Evolutionary conservation across 2,888 invertebrate genomes (phyloP).

Genomic region (Serripes groenlandicus): DNA sequence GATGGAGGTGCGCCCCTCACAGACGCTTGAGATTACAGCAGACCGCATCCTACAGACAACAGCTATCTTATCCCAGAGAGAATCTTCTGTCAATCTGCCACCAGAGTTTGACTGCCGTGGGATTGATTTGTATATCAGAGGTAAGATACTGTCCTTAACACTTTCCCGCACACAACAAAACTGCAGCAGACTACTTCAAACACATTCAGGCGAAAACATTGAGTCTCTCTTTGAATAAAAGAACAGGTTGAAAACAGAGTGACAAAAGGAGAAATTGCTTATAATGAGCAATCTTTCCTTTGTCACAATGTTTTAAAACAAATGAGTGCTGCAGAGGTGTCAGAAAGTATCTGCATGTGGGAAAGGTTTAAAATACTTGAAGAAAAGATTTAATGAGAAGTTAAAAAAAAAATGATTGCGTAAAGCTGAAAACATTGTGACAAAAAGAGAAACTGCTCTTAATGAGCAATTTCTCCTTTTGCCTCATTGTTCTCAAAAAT

Average conservation of each 20-base stretch:
- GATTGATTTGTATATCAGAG: slow-evolving; percentile 77
- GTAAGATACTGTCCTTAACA: slow-evolving; percentile 41
- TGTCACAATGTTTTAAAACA: too few relatives aligned
- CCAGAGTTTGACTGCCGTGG: slow-evolving; percentile 72
- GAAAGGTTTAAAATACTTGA: too few relatives aligned
- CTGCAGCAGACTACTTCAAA: too few relatives aligned
- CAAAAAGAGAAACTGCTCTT: neutral
- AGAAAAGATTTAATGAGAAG: too few relatives aligned
- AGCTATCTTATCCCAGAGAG: slow-evolving; percentile 69
- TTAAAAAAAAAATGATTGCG: too few relatives aligned
- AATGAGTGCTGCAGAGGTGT: too few relatives aligned
- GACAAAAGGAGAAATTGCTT: neutral
- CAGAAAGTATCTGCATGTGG: too few relatives aligned
- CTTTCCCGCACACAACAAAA: neutral
- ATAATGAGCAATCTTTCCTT: neutral
- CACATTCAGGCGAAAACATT: too few relatives aligned
- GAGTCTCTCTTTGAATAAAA: neutral
- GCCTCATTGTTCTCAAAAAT: neutral
- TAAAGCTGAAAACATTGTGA: neutral
- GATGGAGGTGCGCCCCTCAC: slow-evolving; percentile 65
- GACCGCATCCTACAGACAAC: slow-evolving; percentile 66
- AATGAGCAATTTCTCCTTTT: neutral
- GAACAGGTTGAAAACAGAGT: neutral
- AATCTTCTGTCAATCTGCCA: slow-evolving; percentile 70
- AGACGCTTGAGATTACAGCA: slow-evolving; percentile 63